Percentiles rank a stretch among this genome's conserved stretches.
Conservation (phyloP, 2,113 vertebrate species). For the Bolborhynchus lineola region DNA sequence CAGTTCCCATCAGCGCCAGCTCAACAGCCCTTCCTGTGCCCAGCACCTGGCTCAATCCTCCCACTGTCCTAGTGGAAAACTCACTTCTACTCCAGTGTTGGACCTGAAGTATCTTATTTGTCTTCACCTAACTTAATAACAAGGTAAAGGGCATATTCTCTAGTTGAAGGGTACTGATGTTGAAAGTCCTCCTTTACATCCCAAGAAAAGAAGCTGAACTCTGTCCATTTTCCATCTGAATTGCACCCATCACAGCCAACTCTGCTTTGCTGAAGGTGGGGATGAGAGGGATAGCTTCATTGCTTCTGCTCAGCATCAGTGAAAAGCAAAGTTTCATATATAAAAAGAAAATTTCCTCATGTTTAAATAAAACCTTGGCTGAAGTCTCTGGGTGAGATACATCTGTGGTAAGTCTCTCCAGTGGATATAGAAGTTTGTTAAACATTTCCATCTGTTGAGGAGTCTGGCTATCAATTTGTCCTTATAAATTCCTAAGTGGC, state of each 20-base stretch:
- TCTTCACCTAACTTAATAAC: background rate
- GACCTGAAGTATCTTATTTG: background rate
- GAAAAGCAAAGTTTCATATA: background rate
- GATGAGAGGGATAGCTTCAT: background rate
- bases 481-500: background rate
- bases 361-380: background rate
- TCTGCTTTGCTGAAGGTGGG: fast-evolving
- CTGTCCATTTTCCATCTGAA: background rate
- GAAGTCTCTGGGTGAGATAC: background rate
- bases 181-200: background rate
- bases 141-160: background rate
- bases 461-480: background rate
- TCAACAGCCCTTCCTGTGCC: fast-evolving
- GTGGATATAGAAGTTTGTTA: background rate
- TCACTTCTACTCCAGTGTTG: background rate
- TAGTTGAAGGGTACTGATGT: background rate
- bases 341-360: background rate
- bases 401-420: background rate
- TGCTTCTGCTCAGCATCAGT: background rate
- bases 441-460: background rate
- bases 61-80: background rate
- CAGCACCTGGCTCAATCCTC: background rate
- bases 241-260: background rate
- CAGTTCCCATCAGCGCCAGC: fast-evolving
- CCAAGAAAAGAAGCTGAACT: background rate